Evolutionary conservation across 2,113 vertebrate genomes (phyloP), one percentile per base, ranked within the genome.

Genomic region (Lathamus discolor): DNA sequence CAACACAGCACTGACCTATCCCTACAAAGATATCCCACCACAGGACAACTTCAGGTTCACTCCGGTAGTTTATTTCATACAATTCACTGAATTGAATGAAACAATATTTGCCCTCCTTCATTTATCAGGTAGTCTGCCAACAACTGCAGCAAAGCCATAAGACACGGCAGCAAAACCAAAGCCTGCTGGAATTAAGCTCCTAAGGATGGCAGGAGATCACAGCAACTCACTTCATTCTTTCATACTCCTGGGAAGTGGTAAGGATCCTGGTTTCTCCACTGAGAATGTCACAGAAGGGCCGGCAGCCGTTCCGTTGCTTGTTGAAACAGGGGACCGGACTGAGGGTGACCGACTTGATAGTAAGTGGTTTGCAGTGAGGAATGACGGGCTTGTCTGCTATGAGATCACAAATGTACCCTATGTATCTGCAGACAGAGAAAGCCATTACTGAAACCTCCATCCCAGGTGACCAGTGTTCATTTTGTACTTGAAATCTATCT

Each of bases 241-340:
- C 99, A 3, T 99, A 99, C 44, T 99, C 99, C 95, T 99, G 98
- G 41, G 99, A 98, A 2, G 99, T 99, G 74, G 98, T 98, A 83
- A 99, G 99, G 94, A 99, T 99, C 95, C 99, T 98, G 20, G 99
- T 99, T 97, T 99, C 99, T 57, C 99, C 99, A 5, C 99, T 98
- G 81, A 99, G 98, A 55, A 99, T 98, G 67, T 99, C 99, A 28
- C 99, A 99, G 97, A 99, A 99, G 44, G 99, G 99, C 61, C 99
- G 98, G 94, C 99, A 99, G 93, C 99, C 99, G 5, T 98, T 99
- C 49, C 99, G 99, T 80, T 99, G 99, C 94, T 99, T 99, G 98
- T 99, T 99, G 97, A 99, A 99, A 96, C 98, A 99, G 41, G 99
- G 99, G 11, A 99, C 98, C 4, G 99, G 99, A 51, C 98, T 99